Evolutionary conservation across 2,797 vertebrate genomes (phyloP), one percentile per base, ranked within the genome.

Genomic region (Lepilemur ruficaudatus): DNA sequence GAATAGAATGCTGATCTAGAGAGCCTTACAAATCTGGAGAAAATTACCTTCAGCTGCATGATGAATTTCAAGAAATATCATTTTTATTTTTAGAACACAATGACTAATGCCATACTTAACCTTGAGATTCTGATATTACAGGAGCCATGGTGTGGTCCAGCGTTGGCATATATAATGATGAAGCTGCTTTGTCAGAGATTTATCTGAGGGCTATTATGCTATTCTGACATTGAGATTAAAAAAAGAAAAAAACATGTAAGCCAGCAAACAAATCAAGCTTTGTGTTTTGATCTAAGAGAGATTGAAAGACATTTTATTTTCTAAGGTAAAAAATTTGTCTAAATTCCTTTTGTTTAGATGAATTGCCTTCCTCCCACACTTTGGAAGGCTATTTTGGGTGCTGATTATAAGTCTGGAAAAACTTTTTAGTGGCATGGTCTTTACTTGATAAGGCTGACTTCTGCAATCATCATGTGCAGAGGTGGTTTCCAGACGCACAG

Each of bases 51-150:
- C 32, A 93, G 95, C 72, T 91, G 35, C 43, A 61, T 76, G 17
- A 52, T 94, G 94, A 79, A 93, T 92, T 97, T 97, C 94, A 96
- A 96, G 97, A 98, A 93, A 93, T 70, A 96, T 0, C 85, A 41
- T 78, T 96, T 57, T n/a, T 72, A 94, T 76, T 96, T 96, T 97
- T 89, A 90, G 73, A 97, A 92, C 95, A 67, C 52, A 32, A 11
- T 48, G 84, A 84, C 92, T 96, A 96, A 80, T 73, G 91, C 0
- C 43, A 35, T 82, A 65, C 46, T 97, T 95, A 93, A 96, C 92
- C 93, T 63, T 97, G 90, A 0, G 4, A 89, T 65, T 81, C 69
- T 96, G 59, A 93, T 87, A 59, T 75, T 89, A 86, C 35, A 79
- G 95, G 59, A 94, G 78, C 20, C 10, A 85, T 12, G 32, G 35